Conservation (phyloP, 2,888 invertebrate genomes). For the Hirtodrosophila histrioides region DNA sequence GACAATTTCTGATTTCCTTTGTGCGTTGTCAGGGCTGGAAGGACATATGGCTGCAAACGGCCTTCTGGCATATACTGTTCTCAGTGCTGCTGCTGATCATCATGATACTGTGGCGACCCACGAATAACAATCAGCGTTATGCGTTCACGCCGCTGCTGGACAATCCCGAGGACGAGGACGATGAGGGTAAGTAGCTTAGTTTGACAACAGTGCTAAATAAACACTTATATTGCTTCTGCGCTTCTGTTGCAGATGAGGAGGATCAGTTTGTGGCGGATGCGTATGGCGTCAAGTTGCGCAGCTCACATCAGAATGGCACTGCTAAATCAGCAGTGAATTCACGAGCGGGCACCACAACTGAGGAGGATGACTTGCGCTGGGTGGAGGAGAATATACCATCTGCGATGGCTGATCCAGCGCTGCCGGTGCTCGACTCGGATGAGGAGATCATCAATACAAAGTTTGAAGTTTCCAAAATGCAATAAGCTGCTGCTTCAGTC, state of each 20-base stretch:
- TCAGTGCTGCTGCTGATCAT: constrained; percentile 94
- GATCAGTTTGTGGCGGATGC: constrained; percentile 94
- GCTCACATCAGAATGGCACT: constrained; percentile 84
- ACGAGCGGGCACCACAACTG: constrained; percentile 83
- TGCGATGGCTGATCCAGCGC: constrained; percentile 88
- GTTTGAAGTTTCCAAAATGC: constrained; percentile 95
- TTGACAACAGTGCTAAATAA: neutral
- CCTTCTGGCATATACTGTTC: constrained; percentile 97
- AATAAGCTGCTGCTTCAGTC: constrained; percentile 84
- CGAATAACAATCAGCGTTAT: constrained; percentile 96
- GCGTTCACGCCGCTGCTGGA: constrained; percentile 97
- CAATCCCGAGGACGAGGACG: constrained; percentile 91
- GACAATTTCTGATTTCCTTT: too few species aligned
- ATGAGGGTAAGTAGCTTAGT: constrained; percentile 85
- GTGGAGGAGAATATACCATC: constrained; percentile 97
- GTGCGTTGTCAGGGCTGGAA: constrained; percentile 89
- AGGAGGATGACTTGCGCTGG: constrained; percentile 94
- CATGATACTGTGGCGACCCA: constrained; percentile 97
- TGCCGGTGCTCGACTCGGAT: constrained; percentile 90
- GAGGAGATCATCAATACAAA: constrained; percentile 94
- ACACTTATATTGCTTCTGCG: neutral
- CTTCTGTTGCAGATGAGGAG: constrained; percentile 87
- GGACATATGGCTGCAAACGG: constrained; percentile 96
- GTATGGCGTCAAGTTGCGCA: constrained; percentile 92
- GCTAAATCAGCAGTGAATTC: constrained; percentile 82